Evolutionary conservation across 2,113 vertebrate genomes (phyloP), one percentile per base, ranked within the genome.

Genomic region (Fregetta grallaria): DNA sequence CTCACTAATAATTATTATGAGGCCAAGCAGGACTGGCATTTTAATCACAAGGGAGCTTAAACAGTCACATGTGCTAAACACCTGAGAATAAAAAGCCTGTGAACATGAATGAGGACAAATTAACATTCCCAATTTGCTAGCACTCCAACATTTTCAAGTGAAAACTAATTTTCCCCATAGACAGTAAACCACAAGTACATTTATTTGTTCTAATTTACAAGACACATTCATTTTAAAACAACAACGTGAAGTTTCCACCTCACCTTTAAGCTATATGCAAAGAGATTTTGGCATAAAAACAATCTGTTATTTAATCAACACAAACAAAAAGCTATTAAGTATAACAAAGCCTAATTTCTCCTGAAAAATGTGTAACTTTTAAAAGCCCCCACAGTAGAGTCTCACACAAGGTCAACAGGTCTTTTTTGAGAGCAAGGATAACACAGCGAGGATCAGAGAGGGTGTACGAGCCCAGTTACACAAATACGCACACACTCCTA

Each of bases 121-220:
- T 92, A 95, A 88, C 58, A 70, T 86, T 94, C 53, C 50, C 30
- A 62, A 32, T 76, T 86, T 94, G 59, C 82, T 38, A 83, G 59
- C 65, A 67, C 86, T 92, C 72, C 45, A 94, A 65, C 21, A 58
- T 83, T 90, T 86, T 66, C 63, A 90, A 95, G 67, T 80, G 79
- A 79, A 93, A 93, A 82, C 49, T 82, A 66, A 92, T 96, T 94
- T 95, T 80, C 86, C 75, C 72, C 27, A 56, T 2, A 94, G 78
- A 92, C 78, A 77, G 45, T 32, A 88, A 92, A 65, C 58, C 66
- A 86, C 53, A 56, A 83, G 79, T 73, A 76, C 55, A 55, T 91
- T 80, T 96, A 62, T 79, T 93, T 92, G 38, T 88, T 62, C 50
- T 86, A 77, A 95, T 93, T 84, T 91, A 91, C 22, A 65, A 97